A percentile compares a stretch with the other conserved stretches of the same genome.
Conservation (phyloP, 1,140 invertebrate genomes). For the Atta colombica region DNA sequence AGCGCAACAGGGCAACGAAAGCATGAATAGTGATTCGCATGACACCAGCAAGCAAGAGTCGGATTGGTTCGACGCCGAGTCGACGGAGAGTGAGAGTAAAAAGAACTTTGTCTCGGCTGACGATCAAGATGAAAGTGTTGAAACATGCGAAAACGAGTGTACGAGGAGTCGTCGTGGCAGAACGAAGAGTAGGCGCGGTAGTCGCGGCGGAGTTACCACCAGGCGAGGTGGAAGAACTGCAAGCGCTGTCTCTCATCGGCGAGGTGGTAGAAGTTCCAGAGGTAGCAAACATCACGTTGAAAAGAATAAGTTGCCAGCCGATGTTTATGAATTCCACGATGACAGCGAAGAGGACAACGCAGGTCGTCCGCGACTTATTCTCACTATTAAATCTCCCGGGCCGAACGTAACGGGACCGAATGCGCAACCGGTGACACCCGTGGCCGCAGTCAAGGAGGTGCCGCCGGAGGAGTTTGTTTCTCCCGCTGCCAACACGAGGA, state of each 20-base stretch:
- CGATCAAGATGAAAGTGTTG: slow-evolving; percentile 83
- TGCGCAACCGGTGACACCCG: slow-evolving; percentile 80
- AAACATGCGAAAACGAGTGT: slow-evolving; percentile 82
- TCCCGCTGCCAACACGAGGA: slow-evolving; percentile 88
- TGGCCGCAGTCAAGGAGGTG: slow-evolving; percentile 88
- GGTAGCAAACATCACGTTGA: slow-evolving; percentile 87
- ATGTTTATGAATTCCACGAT: slow-evolving; percentile 94
- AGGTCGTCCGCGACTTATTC: slow-evolving; percentile 90
- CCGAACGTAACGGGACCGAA: slow-evolving; percentile 81
- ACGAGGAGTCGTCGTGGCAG: slow-evolving; percentile 81
- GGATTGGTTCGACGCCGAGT: slow-evolving; percentile 84
- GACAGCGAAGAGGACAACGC: slow-evolving; percentile 92
- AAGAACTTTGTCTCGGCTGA: slow-evolving; percentile 77
- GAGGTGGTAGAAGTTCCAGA: slow-evolving; percentile 87
- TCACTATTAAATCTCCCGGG: slow-evolving; percentile 92
- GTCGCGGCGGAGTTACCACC: slow-evolving; percentile 87
- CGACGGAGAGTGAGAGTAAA: slow-evolving; percentile 82
- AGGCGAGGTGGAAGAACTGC: slow-evolving; percentile 84
- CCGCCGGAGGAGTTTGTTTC: slow-evolving; percentile 89
- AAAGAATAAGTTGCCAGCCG: slow-evolving; percentile 88
- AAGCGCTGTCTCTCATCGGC: slow-evolving; percentile 76
- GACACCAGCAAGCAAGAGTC: slow-evolving; percentile 67
- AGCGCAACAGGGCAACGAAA: slow-evolving; percentile 63
- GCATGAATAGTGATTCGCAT: slow-evolving; percentile 71
- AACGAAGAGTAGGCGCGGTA: slow-evolving; percentile 83